Conservation (phyloP, 1,140 invertebrate genomes). For the Palaemon carinicauda region DNA sequence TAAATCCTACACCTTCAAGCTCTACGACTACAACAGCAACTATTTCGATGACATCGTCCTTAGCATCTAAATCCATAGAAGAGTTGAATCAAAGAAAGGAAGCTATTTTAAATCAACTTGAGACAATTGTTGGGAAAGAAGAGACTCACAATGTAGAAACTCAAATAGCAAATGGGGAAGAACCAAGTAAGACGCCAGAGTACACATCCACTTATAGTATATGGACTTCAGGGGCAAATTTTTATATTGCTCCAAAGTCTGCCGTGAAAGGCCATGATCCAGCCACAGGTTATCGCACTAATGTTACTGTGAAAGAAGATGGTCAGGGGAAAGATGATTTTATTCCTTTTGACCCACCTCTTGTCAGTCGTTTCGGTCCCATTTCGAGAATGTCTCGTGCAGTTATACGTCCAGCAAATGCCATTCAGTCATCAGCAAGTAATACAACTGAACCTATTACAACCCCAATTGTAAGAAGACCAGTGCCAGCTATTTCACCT, state of each 20-base stretch:
- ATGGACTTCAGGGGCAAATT: conserved; percentile 63
- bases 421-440: conserved; percentile 64
- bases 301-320: conserved; percentile 35
- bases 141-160: conserved; percentile 51
- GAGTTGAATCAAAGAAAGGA: conserved; percentile 74
- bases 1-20: conserved; percentile 10
- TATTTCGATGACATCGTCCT: background rate
- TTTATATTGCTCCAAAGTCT: conserved; percentile 56
- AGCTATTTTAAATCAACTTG: conserved; percentile 74
- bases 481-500: conserved; percentile 69
- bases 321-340: conserved; percentile 72
- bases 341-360: conserved; percentile 77
- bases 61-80: conserved; percentile 63
- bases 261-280: conserved; percentile 44
- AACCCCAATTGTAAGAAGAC: conserved; percentile 65
- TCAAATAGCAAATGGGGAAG: conserved; percentile 57
- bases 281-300: conserved; percentile 43
- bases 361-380: conserved; percentile 80
- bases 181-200: conserved; percentile 42
- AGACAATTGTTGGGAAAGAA: conserved; percentile 70
- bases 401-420: conserved; percentile 62
- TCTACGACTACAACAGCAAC: conserved; percentile 8
- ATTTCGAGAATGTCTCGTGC: conserved; percentile 77
- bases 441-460: conserved; percentile 61
- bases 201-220: conserved; percentile 64